A percentile compares a stretch with the other conserved stretches of the same genome.
phyloP scores from a whole-genome alignment of 2,888 invertebrate species.

The Halictus ligatus region DNA sequence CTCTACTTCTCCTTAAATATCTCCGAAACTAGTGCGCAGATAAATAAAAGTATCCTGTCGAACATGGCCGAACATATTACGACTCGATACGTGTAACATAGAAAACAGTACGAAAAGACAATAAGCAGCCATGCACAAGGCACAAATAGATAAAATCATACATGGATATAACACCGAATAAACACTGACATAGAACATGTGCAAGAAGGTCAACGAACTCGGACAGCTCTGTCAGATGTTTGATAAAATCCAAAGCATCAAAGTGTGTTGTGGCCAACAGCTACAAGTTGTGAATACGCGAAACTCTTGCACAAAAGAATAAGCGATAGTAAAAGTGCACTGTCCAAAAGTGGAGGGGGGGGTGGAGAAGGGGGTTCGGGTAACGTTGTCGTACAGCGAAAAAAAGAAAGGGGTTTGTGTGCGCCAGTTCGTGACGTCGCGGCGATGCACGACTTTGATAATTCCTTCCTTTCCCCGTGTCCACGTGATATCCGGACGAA shows the following conservation, averaged over 20 bases:
- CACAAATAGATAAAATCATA: not conserved
- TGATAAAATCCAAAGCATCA: not conserved
- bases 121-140: not conserved
- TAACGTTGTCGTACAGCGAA: slow-evolving; percentile 25
- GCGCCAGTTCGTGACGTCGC: slow-evolving; percentile 67
- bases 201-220: not conserved
- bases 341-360: not conserved
- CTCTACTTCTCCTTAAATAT: too few species aligned
- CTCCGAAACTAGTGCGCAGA: too few species aligned
- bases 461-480: slow-evolving; percentile 69
- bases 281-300: not conserved
- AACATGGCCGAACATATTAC: too few species aligned
- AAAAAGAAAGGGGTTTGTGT: slow-evolving; percentile 39
- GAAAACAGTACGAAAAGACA: not conserved
- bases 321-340: not conserved
- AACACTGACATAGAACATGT: not conserved
- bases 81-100: not conserved
- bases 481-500: slow-evolving; percentile 71
- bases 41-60: not conserved
- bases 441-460: slow-evolving; percentile 72
- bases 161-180: not conserved
- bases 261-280: not conserved
- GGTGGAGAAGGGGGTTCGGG: not conserved
- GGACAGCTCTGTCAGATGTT: not conserved
- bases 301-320: not conserved